Evolutionary conservation across 2,797 vertebrate species (phyloP).

Genomic region (Okamejei kenojei): DNA sequence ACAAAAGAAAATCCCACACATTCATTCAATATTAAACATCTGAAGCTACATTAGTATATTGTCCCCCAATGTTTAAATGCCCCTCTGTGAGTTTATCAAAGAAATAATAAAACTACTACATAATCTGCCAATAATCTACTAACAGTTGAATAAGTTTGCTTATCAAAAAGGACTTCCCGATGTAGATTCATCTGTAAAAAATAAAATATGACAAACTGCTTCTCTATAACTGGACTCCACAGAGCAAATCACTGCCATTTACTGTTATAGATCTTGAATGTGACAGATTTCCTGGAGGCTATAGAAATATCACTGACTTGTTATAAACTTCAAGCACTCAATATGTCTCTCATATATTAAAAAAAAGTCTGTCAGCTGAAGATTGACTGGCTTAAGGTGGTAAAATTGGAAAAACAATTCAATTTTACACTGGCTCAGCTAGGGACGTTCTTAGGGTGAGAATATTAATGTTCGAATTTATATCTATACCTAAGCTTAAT

Average conservation of each 20-base stretch:
- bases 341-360: background rate
- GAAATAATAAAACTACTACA: background rate
- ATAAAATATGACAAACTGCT: background rate
- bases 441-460: background rate
- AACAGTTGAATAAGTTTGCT: background rate
- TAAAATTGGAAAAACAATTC: background rate
- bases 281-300: background rate
- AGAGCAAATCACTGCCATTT: background rate
- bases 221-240: background rate
- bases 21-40: background rate
- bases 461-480: background rate
- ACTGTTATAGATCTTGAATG: background rate
- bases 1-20: background rate
- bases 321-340: slow-evolving; percentile 13
- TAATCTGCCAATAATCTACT: background rate
- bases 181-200: background rate
- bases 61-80: background rate
- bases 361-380: background rate
- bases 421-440: background rate
- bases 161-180: background rate
- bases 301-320: background rate
- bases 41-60: background rate
- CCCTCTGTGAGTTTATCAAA: background rate
- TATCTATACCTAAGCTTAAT: background rate
- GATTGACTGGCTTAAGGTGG: background rate